Evolutionary conservation across 30 jellyfish, hydroid and myxozoan genomes (phyloP).

Genomic region (Pseudorhiza aurosa): DNA sequence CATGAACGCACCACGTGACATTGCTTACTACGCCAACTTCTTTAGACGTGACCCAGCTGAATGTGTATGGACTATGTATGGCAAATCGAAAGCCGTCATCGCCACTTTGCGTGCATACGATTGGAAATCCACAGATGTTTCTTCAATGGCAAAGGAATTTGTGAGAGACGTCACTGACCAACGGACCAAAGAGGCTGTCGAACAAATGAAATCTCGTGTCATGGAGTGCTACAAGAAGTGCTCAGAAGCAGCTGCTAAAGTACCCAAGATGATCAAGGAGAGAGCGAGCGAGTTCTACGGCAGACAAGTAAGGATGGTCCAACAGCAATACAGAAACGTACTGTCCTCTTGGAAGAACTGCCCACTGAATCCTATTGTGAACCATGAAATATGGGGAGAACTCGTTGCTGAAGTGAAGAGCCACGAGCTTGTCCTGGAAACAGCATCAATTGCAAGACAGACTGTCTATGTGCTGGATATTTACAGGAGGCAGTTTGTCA

Average conservation of each 20-base stretch:
- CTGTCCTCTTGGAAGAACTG: constrained; percentile 64
- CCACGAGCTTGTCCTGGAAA: constrained; percentile 78
- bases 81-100: constrained; percentile 10
- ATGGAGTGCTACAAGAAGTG: constrained; percentile 7
- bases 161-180: constrained; percentile 62
- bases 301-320: constrained; percentile 5
- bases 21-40: constrained; percentile 13
- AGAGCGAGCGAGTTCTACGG: constrained; percentile 30
- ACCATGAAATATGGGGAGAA: constrained; percentile 93
- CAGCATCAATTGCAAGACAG: constrained; percentile 22
- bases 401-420: constrained; percentile 71
- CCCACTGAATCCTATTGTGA: constrained; percentile 76
- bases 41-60: constrained; percentile 93
- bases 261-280: constrained; percentile 32
- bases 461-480: constrained; percentile 14
- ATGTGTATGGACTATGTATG: constrained; percentile 84
- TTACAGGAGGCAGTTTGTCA: constrained; percentile 14
- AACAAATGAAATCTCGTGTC: not conserved
- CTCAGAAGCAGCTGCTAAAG: constrained; percentile 20
- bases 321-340: constrained; percentile 2
- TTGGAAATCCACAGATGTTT: constrained; percentile 43
- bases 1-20: constrained; percentile 38
- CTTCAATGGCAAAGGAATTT: constrained; percentile 22
- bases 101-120: constrained; percentile 14
- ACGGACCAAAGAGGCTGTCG: constrained; percentile 41